A percentile compares a stretch with the other conserved stretches of the same genome.
phyloP scores from a whole-genome alignment of 2,888 invertebrate species.

The Agrenia bidenticulata region DNA sequence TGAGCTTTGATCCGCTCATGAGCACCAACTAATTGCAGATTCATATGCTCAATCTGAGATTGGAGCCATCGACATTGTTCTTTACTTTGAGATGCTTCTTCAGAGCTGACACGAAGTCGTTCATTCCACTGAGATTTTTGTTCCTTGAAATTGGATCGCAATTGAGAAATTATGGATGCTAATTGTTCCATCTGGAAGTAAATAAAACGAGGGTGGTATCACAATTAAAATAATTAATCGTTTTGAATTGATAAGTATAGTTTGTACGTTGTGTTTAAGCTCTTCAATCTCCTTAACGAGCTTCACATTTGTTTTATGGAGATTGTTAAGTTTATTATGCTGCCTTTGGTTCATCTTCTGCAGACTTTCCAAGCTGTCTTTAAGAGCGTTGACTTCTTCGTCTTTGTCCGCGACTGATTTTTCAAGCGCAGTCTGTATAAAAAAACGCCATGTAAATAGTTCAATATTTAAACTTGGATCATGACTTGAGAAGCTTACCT shows the following conservation, averaged over 20 bases:
- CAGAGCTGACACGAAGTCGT: constrained; percentile 14
- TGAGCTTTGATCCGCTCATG: constrained; percentile 44
- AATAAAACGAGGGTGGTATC: too few relatives aligned
- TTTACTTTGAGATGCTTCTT: constrained; percentile 38
- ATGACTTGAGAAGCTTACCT: constrained; percentile 22
- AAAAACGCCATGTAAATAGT: not conserved
- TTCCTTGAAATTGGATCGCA: constrained; percentile 31
- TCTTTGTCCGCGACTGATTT: constrained; percentile 18
- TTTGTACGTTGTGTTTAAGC: not conserved
- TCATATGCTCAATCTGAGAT: constrained; percentile 45
- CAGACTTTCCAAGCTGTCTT: constrained; percentile 4
- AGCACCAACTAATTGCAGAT: constrained; percentile 42
- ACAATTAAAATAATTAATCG: not conserved
- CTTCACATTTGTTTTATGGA: not conserved
- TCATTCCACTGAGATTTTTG: constrained; percentile 40
- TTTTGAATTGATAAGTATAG: too few relatives aligned
- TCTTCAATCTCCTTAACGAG: constrained; percentile 6
- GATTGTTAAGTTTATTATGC: not conserved
- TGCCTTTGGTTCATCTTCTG: not conserved
- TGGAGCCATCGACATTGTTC: constrained; percentile 48
- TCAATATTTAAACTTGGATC: too few relatives aligned
- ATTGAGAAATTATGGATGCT: constrained; percentile 26
- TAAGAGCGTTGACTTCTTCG: constrained; percentile 33
- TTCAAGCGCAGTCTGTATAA: constrained; percentile 26
- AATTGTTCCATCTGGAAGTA: constrained; percentile 42